phyloP scores from a whole-genome alignment of 1,140 invertebrate species.

The Drosophila arizonae region DNA sequence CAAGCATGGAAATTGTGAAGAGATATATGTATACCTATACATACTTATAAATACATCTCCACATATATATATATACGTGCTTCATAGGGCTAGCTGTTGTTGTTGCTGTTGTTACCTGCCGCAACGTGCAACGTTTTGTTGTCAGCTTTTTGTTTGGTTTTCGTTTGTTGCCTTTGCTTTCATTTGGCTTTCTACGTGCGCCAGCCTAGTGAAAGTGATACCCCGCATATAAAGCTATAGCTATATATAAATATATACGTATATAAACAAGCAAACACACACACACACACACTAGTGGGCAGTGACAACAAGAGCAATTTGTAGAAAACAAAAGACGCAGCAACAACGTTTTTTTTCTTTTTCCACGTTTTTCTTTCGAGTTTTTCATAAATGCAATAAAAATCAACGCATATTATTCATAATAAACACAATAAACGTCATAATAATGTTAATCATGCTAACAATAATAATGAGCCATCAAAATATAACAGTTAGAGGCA shows the following conservation, averaged over 20 bases:
- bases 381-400: constrained; percentile 46
- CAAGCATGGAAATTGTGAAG: constrained; percentile 39
- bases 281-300: constrained; percentile 35
- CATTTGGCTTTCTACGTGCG: constrained; percentile 78
- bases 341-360: constrained; percentile 1
- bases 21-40: constrained; percentile 1
- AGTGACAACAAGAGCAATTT: constrained; percentile 66
- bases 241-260: constrained; percentile 10
- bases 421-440: constrained; percentile 7
- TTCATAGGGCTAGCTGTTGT: constrained; percentile 15
- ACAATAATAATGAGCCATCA: constrained; percentile 63
- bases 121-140: constrained; percentile 45
- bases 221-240: constrained; percentile 31
- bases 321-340: constrained; percentile 37
- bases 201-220: constrained; percentile 76
- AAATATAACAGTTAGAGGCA: constrained; percentile 63
- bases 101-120: constrained; percentile 38
- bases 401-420: constrained; percentile 44
- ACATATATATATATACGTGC: neutral
- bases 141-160: constrained; percentile 21
- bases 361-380: constrained; percentile 4
- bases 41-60: neutral
- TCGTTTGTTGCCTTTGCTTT: constrained; percentile 51
- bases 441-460: constrained; percentile 48
- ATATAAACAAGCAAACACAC: constrained; percentile 17